Base-by-base conservation (phyloP, 2,113 vertebrate species). In the Pandion haliaetus region DNA sequence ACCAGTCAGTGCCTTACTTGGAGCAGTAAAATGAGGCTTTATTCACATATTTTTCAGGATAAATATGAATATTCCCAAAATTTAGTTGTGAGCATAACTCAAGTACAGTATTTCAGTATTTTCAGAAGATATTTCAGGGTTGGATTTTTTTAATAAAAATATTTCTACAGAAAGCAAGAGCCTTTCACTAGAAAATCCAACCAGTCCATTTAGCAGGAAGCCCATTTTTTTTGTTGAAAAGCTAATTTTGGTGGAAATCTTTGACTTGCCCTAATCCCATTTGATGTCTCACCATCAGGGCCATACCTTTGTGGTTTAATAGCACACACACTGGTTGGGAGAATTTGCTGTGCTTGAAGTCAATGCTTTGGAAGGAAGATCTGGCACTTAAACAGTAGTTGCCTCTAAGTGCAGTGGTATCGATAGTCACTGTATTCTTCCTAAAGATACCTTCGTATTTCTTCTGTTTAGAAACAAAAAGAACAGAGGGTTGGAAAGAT, bases 301-400 rank as follows among this genome's bases (percentile, higher is more conserved):
- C 17, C 67, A 4, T 94, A 97, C 96, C 95, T 95, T 58, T 86
- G 25, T 80, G 58, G 49, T 88, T 92, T 31, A 98, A 17, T 0
- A 79, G 83, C 38, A 96, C 50, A 47, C 97, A 98, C 24, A 92
- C 26, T 0, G 97, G 96, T 17, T 73, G 59, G 17, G 97, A 97
- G 95, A 97, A 97, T 4, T 86, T 8, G 1, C 97, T 98, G 95
- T 90, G 12, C 80, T 96, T 96, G 38, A 66, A 5, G 16, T 2
- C 2, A 11, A 71, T 63, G 47, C 47, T 90, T 15, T 90, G 77
- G 4, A 49, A 82, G 57, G 86, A 54, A 10, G 95, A 76, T 55
- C 95, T 95, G 86, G 97, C 96, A 52, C 61, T 96, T 34, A 98
- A 38, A n/a, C 97, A 98, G 86, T 97, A 96, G 34, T 85, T 95